Percentiles rank a stretch among this genome's conserved stretches.
Evolutionary conservation across 2,888 invertebrate species (phyloP).

Genomic region (Brassicogethes aeneus): DNA sequence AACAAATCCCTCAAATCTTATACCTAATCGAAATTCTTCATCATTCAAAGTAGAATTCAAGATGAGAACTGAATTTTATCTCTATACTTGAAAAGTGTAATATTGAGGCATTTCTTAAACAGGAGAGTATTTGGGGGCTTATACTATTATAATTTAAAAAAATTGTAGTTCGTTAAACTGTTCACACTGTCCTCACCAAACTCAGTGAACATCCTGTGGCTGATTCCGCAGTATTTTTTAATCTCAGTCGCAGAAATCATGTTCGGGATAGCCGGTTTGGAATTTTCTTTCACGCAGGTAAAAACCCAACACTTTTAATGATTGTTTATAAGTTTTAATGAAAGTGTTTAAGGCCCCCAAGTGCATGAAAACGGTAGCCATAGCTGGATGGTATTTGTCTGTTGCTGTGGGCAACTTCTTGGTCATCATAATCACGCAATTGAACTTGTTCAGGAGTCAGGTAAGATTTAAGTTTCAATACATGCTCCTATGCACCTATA

Average conservation of each 20-base stretch:
- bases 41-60: too few species aligned
- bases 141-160: not conserved
- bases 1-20: too few species aligned
- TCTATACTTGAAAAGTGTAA: too few species aligned
- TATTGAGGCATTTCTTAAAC: too few species aligned
- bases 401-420: slow-evolving; percentile 73
- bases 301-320: slow-evolving; percentile 8
- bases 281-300: slow-evolving; percentile 77
- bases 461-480: slow-evolving; percentile 42
- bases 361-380: slow-evolving; percentile 75
- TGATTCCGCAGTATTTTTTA: slow-evolving; percentile 70
- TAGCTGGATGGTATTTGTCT: slow-evolving; percentile 77
- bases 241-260: slow-evolving; percentile 75
- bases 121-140: too few species aligned
- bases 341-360: slow-evolving; percentile 62
- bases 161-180: slow-evolving; percentile 43
- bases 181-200: slow-evolving; percentile 56
- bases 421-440: slow-evolving; percentile 64
- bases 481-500: too few species aligned
- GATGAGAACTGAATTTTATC: too few species aligned
- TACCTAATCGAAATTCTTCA: too few species aligned
- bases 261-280: slow-evolving; percentile 74
- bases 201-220: slow-evolving; percentile 60
- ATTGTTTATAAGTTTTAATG: too few species aligned
- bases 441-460: slow-evolving; percentile 54